Percentiles rank a stretch among this genome's conserved stretches.
These are phyloP conservation scores for Trichonephila inaurata DNA, from an alignment of 1,140 invertebrate species.

Conservation along the genomic window DNA sequence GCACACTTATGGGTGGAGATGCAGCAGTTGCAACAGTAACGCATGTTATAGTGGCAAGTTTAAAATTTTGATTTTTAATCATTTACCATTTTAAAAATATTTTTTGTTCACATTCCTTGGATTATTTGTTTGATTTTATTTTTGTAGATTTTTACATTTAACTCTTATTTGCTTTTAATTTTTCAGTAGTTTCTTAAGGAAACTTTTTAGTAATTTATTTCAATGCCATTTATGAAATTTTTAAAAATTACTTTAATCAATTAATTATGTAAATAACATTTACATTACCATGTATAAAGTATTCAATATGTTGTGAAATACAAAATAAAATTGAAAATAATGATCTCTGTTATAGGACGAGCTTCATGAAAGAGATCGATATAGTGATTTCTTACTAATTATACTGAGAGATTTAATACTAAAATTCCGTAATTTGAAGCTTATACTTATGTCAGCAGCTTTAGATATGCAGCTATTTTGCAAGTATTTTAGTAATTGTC, in stretches of 20 bases:
- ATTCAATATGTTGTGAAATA: no score
- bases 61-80: neutral
- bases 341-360: constrained; percentile 87
- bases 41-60: constrained; percentile 85
- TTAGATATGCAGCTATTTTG: constrained; percentile 90
- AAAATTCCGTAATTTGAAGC: constrained; percentile 87
- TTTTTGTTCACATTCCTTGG: no score
- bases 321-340: no score
- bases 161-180: no score
- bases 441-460: constrained; percentile 98
- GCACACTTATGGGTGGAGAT: constrained; percentile 91
- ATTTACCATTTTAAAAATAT: neutral
- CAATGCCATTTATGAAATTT: no score
- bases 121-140: no score
- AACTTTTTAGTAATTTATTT: no score
- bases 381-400: constrained; percentile 95
- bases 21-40: constrained; percentile 87
- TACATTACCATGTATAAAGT: no score
- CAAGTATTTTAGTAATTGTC: constrained; percentile 89
- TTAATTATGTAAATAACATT: no score
- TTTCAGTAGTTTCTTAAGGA: no score
- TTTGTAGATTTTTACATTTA: no score
- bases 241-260: no score
- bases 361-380: constrained; percentile 95
- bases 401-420: constrained; percentile 89